Evolutionary conservation across 2,888 invertebrate genomes (phyloP).

Genomic region (Watsonalla cultraria): DNA sequence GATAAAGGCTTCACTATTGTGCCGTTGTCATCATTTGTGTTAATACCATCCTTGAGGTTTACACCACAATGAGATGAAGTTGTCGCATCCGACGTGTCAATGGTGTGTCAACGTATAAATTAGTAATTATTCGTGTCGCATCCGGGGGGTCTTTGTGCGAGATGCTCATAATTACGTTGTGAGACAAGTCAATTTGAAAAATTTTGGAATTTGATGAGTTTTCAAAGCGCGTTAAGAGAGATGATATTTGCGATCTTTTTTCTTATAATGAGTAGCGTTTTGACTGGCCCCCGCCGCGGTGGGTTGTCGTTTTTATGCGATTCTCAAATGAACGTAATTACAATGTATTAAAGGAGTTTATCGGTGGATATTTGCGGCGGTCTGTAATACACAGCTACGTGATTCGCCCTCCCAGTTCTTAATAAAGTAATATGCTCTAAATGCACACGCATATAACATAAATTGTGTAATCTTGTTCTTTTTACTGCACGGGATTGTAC

Average conservation of each 20-base stretch:
- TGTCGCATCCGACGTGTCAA: slow-evolving; percentile 64
- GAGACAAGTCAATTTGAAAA: slow-evolving; percentile 44
- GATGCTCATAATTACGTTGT: slow-evolving; percentile 48
- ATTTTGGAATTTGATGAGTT: slow-evolving; percentile 45
- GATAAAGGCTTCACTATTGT: slow-evolving; percentile 64
- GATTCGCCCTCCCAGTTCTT: slow-evolving; percentile 65
- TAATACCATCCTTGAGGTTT: slow-evolving; percentile 77
- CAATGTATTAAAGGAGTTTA: slow-evolving; percentile 67
- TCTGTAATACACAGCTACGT: slow-evolving; percentile 48
- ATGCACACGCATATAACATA: slow-evolving; percentile 75
- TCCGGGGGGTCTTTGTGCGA: slow-evolving; percentile 66
- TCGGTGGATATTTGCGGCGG: slow-evolving; percentile 49
- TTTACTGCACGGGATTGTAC: slow-evolving; percentile 71
- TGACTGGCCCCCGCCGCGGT: slow-evolving; percentile 52
- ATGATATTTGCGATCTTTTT: slow-evolving; percentile 50
- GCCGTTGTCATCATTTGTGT: slow-evolving; percentile 75
- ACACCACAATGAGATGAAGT: slow-evolving; percentile 72
- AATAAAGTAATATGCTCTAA: slow-evolving; percentile 77
- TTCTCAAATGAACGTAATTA: slow-evolving; percentile 66
- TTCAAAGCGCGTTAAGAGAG: slow-evolving; percentile 25
- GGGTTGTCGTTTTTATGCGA: slow-evolving; percentile 57
- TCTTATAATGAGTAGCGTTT: slow-evolving; percentile 42
- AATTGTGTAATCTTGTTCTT: slow-evolving; percentile 68
- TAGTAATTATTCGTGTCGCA: slow-evolving; percentile 67
- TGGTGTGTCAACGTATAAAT: slow-evolving; percentile 74